phyloP scores from a whole-genome alignment of 2,113 vertebrate species.

The Callocephalon fimbriatum region DNA sequence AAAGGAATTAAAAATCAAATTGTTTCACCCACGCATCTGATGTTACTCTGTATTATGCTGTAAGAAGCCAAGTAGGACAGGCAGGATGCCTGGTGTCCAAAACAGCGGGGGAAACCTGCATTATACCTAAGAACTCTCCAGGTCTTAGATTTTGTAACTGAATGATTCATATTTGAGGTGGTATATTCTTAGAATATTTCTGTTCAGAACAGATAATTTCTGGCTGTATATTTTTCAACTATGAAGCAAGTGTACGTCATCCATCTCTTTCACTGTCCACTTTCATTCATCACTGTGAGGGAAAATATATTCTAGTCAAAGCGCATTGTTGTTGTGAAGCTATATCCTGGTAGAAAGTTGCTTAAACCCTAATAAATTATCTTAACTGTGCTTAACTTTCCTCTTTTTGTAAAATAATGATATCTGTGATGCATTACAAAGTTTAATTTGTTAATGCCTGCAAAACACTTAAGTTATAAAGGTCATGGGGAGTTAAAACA shows the following conservation, averaged over 20 bases:
- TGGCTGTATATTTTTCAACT: not conserved
- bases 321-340: not conserved
- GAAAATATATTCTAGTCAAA: not conserved
- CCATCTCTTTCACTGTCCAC: not conserved
- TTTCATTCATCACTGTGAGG: not conserved
- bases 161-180: not conserved
- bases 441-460: not conserved
- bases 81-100: not conserved
- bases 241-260: not conserved
- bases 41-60: not conserved
- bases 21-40: not conserved
- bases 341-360: not conserved
- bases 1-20: not conserved
- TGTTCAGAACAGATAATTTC: not conserved
- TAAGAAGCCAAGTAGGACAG: not conserved
- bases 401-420: not conserved
- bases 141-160: not conserved
- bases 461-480: not conserved
- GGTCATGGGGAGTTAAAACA: not conserved
- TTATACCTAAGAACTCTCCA: not conserved
- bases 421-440: not conserved
- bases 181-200: not conserved
- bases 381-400: not conserved
- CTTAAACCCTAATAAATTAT: not conserved
- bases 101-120: not conserved